Conservation (phyloP, 2,888 invertebrate species). For the Priocnemis perturbator region DNA sequence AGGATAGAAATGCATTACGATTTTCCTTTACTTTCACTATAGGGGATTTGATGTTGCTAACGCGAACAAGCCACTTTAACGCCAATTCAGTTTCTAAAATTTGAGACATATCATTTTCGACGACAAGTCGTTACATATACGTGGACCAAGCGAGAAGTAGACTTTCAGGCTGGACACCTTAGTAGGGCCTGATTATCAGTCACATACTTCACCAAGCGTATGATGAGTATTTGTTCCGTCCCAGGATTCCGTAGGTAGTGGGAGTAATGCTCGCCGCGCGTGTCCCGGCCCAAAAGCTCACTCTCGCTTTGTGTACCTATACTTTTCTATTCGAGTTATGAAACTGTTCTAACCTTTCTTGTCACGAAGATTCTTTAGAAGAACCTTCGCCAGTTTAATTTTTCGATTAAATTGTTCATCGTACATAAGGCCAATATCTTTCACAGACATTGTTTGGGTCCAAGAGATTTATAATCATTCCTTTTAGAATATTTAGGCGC, state of each 20-base stretch:
- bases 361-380: constrained; percentile 74
- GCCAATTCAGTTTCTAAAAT: constrained; percentile 49
- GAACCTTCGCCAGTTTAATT: constrained; percentile 74
- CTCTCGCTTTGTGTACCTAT: no score
- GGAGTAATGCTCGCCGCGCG: no score
- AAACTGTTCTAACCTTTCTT: constrained; percentile 61
- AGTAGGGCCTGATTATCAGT: no score
- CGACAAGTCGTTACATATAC: not conserved
- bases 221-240: no score
- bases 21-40: constrained; percentile 77
- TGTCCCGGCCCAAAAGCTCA: no score
- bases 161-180: no score
- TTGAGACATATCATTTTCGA: not conserved
- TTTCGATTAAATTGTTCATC: constrained; percentile 77
- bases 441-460: constrained; percentile 34
- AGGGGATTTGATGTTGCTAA: constrained; percentile 73
- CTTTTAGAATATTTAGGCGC: not conserved
- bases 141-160: no score
- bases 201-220: no score
- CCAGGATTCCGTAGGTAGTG: no score
- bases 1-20: constrained; percentile 78
- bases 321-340: not conserved
- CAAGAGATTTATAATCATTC: not conserved
- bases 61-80: constrained; percentile 75
- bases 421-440: constrained; percentile 68